A percentile compares a stretch with the other conserved stretches of the same genome.
Evolutionary conservation across 2,888 invertebrate species (phyloP).

Genomic region (Pteria penguin): DNA sequence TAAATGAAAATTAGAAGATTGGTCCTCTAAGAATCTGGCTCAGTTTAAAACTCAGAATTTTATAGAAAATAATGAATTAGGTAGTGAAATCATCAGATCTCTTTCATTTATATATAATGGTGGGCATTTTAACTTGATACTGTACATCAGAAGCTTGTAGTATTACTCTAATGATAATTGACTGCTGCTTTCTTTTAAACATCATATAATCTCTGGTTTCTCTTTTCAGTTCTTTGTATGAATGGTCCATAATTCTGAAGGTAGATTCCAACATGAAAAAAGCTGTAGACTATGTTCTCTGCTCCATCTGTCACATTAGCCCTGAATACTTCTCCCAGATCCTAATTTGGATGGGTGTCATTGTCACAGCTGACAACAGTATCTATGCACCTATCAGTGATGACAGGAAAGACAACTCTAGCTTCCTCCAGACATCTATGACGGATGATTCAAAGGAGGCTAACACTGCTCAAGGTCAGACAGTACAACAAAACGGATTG

Average conservation of each 20-base stretch:
- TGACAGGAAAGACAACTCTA: constrained; percentile 81
- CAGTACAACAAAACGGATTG: constrained; percentile 24
- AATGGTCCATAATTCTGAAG: constrained; percentile 87
- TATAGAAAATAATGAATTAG: too few species aligned
- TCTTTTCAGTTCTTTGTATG: constrained; percentile 84
- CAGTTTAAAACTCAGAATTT: too few species aligned
- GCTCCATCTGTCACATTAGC: constrained; percentile 91
- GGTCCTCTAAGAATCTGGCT: too few species aligned
- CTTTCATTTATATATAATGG: too few species aligned
- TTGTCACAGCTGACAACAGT: constrained; percentile 79
- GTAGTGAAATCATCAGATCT: too few species aligned
- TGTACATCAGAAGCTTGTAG: neutral
- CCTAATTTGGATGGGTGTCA: constrained; percentile 85
- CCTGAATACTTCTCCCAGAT: constrained; percentile 88
- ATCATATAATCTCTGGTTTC: too few species aligned
- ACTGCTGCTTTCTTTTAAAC: too few species aligned
- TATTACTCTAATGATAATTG: neutral
- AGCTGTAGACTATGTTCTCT: constrained; percentile 91
- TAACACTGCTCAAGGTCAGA: constrained; percentile 75
- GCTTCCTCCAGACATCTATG: constrained; percentile 76
- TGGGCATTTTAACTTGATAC: too few species aligned
- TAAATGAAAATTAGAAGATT: too few species aligned
- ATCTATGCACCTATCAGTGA: constrained; percentile 83
- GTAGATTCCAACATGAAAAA: constrained; percentile 87
- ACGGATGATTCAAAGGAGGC: constrained; percentile 80